Conservation (phyloP, 2,888 invertebrate genomes). For the Napeogenes sylphis region DNA sequence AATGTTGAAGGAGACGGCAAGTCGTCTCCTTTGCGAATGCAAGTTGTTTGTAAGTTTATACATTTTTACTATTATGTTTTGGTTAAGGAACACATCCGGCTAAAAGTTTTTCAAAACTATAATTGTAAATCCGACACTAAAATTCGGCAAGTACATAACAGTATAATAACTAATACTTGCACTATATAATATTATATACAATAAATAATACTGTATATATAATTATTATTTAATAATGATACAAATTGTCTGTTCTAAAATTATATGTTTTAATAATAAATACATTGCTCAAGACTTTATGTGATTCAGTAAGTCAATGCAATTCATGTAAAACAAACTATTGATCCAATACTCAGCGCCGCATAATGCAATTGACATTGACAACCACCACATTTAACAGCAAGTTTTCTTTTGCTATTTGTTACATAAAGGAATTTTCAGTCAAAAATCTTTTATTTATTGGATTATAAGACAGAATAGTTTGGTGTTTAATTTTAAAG, state of each 20-base stretch:
- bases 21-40: conserved; percentile 87
- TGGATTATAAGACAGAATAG: conserved; percentile 23
- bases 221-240: no score
- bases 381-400: conserved; percentile 3
- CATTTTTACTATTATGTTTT: conserved; percentile 9
- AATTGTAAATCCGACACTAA: no score
- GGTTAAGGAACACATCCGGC: no score
- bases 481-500: conserved; percentile 12
- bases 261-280: neutral
- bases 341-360: no score
- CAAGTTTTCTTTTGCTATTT: conserved; percentile 18
- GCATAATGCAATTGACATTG: conserved; percentile 3
- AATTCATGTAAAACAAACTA: no score
- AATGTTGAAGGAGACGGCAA: conserved; percentile 95
- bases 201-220: no score
- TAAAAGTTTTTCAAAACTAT: no score
- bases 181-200: no score
- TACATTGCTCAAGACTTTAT: neutral
- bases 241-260: no score
- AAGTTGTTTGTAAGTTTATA: conserved; percentile 92
- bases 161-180: no score
- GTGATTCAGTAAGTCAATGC: no score
- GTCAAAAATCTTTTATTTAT: conserved; percentile 29
- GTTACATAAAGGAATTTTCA: conserved; percentile 26
- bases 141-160: no score